Evolutionary conservation across 2,888 invertebrate species (phyloP), one percentile per base, ranked within the genome.

Genomic region (Amblyjoppa proteus): DNA sequence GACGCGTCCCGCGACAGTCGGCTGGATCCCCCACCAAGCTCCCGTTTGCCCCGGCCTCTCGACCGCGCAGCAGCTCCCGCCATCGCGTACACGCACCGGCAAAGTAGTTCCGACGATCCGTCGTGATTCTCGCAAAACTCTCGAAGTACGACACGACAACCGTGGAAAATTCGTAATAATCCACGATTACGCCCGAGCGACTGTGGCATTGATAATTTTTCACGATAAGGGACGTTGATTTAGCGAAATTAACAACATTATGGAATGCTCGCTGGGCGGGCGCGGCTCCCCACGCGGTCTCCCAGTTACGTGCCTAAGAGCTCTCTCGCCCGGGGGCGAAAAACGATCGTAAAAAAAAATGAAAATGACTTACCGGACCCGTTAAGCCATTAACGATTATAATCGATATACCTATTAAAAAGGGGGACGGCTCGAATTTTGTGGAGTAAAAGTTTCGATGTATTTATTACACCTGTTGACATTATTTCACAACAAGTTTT

Each of bases 141-240:
- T 87, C 83, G 88, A 93, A 93, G 93, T 93, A 93, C 92, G 87
- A 51, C n/a, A 90, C 83, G 93, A 92, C 93, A 92, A 84, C 89
- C 68, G 45, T 1, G 31, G 56, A 79, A 84, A 89, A 45, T 56
- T 20, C 69, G 58, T 83, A 85, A 61, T 56, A 70, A 31, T 20
- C 38, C 16, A 6, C 9, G 13, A 41, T 73, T 31, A 75, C 70
- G 3, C 41, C 34, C 3, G 2, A 9, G 25, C 3, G 73, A 77
- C 41, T 5, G 61, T 69, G 7, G 56, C 49, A 9, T 58, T 0
- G 1, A 6, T 28, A 0, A 25, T 81, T 89, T 84, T 73, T 61
- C 25, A 5, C 4, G 31, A 41, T 16, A 28, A 66, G 79, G 64
- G 61, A 77, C 81, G 88, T 91, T 91, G 84, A 89, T 90, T 88